phyloP scores from a whole-genome alignment of 2,113 vertebrate genomes.

The Leucosticte australis region DNA sequence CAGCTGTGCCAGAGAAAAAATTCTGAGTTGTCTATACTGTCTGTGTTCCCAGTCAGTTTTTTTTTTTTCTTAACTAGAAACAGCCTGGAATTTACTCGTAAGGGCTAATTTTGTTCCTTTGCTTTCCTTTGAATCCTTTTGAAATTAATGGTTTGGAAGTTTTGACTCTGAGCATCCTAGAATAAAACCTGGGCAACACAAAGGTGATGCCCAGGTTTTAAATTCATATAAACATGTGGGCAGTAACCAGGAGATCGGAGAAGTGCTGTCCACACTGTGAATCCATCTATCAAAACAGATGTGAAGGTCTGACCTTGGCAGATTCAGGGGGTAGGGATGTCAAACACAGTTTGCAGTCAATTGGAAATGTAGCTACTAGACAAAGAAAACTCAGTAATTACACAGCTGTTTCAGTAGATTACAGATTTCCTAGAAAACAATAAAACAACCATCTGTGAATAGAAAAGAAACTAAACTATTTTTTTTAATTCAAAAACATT shows the following conservation, averaged over 20 bases:
- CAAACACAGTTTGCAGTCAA: not conserved
- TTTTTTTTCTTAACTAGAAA: not conserved
- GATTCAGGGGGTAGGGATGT: not conserved
- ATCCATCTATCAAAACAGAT: not conserved
- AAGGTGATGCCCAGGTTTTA: not conserved
- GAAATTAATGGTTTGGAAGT: not conserved
- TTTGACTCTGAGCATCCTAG: not conserved
- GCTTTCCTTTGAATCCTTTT: not conserved
- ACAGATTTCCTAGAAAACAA: not conserved
- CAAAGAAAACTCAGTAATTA: not conserved
- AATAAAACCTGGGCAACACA: not conserved
- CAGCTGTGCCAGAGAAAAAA: not conserved
- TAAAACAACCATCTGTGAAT: not conserved
- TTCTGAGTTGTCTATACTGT: not conserved
- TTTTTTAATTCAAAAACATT: not conserved
- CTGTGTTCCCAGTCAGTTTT: not conserved
- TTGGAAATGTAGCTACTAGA: not conserved
- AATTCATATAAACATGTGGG: not conserved
- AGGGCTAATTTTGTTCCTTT: not conserved
- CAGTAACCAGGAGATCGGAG: not conserved
- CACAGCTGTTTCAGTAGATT: slow-evolving; percentile 1
- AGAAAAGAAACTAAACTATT: not conserved
- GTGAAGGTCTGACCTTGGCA: not conserved
- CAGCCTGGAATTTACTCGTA: not conserved
- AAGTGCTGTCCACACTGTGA: not conserved